Conservation (phyloP, 2,888 invertebrate genomes). For the Nyleta sp. region DNA sequence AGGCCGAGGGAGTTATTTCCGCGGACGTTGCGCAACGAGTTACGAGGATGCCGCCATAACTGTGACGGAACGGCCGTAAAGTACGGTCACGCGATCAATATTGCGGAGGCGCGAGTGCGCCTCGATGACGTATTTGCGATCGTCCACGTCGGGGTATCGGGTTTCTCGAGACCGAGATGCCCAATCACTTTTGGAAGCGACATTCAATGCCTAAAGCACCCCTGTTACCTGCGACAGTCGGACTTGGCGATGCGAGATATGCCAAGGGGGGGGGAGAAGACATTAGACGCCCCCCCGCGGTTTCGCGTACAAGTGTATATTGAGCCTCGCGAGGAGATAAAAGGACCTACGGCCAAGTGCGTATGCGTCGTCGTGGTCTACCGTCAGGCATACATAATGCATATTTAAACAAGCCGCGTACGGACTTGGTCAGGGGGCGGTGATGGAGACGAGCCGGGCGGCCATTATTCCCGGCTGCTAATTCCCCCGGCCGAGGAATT, state of each 20-base stretch:
- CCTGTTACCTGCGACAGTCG: slow-evolving; percentile 19
- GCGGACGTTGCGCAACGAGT: slow-evolving; percentile 20
- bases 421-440: slow-evolving; percentile 26
- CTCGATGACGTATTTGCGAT: slow-evolving; percentile 9
- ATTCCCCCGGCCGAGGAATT: slow-evolving; percentile 11
- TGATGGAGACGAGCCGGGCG: slow-evolving; percentile 20
- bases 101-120: not conserved
- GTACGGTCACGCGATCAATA: slow-evolving; percentile 15
- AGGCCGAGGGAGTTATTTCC: slow-evolving; percentile 9
- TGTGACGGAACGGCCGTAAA: slow-evolving; percentile 32
- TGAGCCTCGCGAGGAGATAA: slow-evolving; percentile 41
- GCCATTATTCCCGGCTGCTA: slow-evolving; percentile 30
- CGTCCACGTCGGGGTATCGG: not conserved
- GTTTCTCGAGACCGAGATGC: slow-evolving; percentile 17
- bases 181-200: slow-evolving; percentile 11
- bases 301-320: slow-evolving; percentile 70
- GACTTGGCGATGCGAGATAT: slow-evolving; percentile 39
- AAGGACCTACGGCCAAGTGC: slow-evolving; percentile 70
- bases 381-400: slow-evolving; percentile 79
- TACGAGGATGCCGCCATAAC: slow-evolving; percentile 15
- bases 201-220: not conserved
- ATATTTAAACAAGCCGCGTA: slow-evolving; percentile 77
- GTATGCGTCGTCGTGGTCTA: slow-evolving; percentile 74
- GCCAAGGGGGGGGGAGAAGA: slow-evolving; percentile 62
- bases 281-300: slow-evolving; percentile 72